phyloP scores from a whole-genome alignment of 2,113 vertebrate species.

The Tragelaphus scriptus region DNA sequence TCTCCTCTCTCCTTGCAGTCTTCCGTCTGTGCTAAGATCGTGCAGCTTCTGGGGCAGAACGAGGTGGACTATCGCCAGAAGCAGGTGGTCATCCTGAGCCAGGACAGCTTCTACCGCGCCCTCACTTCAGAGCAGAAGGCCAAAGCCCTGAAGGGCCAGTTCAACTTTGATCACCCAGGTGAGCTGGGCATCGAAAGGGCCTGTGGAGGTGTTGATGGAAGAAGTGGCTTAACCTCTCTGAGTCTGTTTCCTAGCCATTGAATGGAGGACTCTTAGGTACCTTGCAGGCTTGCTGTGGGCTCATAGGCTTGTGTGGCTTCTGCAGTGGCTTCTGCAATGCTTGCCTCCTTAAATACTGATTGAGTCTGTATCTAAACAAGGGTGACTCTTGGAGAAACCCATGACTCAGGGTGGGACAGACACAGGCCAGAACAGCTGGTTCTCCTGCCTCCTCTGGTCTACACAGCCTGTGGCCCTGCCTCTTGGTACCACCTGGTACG shows the following conservation, averaged over 20 bases:
- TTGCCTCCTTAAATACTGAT: too few species aligned
- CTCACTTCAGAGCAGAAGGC: conserved; percentile 95
- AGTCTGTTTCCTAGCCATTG: background rate
- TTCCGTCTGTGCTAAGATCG: conserved; percentile 95
- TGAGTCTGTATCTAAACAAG: background rate
- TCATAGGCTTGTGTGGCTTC: background rate
- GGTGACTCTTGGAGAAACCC: background rate
- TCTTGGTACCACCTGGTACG: fast-evolving
- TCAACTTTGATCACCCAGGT: conserved; percentile 99
- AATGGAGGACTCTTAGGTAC: background rate
- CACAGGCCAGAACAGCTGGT: fast-evolving
- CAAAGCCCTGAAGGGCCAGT: conserved; percentile 96
- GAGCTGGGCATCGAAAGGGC: conserved; percentile 15
- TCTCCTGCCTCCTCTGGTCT: background rate
- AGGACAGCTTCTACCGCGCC: conserved; percentile 97
- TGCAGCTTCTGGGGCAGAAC: conserved; percentile 97
- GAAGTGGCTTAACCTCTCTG: background rate
- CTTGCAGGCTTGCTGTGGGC: background rate
- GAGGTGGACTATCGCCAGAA: conserved; percentile 95
- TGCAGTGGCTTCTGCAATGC: fast-evolving
- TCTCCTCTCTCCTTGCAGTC: conserved; percentile 81
- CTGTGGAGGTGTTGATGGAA: background rate
- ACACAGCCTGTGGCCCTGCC: background rate
- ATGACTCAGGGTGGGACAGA: background rate
- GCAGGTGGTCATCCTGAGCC: conserved; percentile 97